Evolutionary conservation across 2,888 invertebrate species (phyloP), one percentile per base, ranked within the genome.

Genomic region (Lasioglossum vierecki): DNA sequence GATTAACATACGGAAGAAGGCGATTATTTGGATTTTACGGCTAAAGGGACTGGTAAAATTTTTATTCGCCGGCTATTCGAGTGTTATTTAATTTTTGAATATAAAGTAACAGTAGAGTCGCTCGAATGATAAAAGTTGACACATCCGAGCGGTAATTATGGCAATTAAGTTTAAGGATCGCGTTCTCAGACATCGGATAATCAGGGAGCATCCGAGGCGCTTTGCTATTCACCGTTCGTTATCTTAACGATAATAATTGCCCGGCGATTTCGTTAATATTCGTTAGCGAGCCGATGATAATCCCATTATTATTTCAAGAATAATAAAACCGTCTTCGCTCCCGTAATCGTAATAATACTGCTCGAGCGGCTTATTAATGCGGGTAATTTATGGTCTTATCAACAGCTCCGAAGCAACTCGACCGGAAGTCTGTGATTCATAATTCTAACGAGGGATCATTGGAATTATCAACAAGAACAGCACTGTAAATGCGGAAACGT

Each of bases 211-310:
- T 30, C 63, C 13, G 30, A 15, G 63, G 0, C 63, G 30, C 63
- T 15, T 26, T 22, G 30, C 63, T 63, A 30, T 30, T 63, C 63
- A 30, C 30, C 63, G 63, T 26, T 68, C 49, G 68, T 70, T 66
- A 76, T n/a, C 46, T 49, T 49, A 70, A 35, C 49, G 39, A 57
- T 57, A 57, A 39, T 39, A 70, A 77, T 77, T 77, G 68, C 39
- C 18, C 26, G n/a, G 26, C 68, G 46, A 39, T 68, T 77, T 77
- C 77, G 68, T 77, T 77, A 70, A 49, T 68, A 77, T 77, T 49
- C 68, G 49, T 49, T 49, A 26, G 18, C 39, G 46, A 30, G 49
- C 15, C 18, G 77, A 68, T 70, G 49, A 77, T 49, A 68, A 18
- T 46, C 68, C n/a, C 41, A n/a, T 77, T 49, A 68, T 39, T 77